Conservation (phyloP, 1,140 invertebrate species). For the Polypedilum vanderplanki region DNA sequence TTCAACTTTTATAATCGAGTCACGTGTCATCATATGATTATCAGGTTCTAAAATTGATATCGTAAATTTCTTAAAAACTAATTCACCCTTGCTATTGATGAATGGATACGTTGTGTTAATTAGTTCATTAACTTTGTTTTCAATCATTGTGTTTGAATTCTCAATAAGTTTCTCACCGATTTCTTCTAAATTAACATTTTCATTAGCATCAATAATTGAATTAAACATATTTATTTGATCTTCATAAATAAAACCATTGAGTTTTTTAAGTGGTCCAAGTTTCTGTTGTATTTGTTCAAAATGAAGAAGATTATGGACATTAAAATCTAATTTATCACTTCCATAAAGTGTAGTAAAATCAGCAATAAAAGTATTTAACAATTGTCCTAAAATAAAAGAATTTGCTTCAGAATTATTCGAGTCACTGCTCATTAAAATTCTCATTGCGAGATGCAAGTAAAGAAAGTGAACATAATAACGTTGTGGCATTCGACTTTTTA, state of each 20-base stretch:
- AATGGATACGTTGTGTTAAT: slow-evolving; percentile 3
- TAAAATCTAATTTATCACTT: slow-evolving; percentile 34
- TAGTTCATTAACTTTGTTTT: slow-evolving; percentile 22
- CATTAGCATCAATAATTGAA: background rate
- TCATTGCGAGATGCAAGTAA: slow-evolving; percentile 33
- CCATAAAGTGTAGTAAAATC: slow-evolving; percentile 34
- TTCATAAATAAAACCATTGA: slow-evolving; percentile 23
- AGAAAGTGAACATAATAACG: slow-evolving; percentile 33
- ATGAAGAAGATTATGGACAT: slow-evolving; percentile 36
- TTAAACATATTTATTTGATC: slow-evolving; percentile 14
- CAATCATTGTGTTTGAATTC: slow-evolving; percentile 14
- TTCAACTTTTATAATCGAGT: background rate
- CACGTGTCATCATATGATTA: slow-evolving; percentile 1
- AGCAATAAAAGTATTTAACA: slow-evolving; percentile 33
- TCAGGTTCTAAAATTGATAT: background rate
- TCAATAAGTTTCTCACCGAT: slow-evolving; percentile 6
- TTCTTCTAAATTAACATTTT: background rate
- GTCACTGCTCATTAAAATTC: slow-evolving; percentile 32
- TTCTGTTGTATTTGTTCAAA: slow-evolving; percentile 30
- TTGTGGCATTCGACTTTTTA: slow-evolving; percentile 31
- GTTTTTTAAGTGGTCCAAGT: slow-evolving; percentile 9
- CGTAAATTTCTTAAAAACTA: background rate
- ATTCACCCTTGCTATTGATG: background rate
- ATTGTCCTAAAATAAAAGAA: slow-evolving; percentile 27
- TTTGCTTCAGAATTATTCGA: background rate